Base-by-base conservation (phyloP, 2,888 invertebrate genomes). In the Drosophila suboccidentalis region DNA sequence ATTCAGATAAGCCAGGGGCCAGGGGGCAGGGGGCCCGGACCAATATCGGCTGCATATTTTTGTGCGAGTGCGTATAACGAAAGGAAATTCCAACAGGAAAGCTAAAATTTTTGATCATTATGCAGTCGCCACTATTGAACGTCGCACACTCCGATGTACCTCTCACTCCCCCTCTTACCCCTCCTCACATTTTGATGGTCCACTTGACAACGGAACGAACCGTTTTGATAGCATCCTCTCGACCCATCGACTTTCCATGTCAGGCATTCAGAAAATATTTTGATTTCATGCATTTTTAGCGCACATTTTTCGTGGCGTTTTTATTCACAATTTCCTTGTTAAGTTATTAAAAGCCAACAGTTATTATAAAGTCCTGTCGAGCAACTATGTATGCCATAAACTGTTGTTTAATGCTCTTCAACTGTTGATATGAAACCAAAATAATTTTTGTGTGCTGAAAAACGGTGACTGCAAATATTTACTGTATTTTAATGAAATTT, bases 71-170 rank as follows among this genome's bases (percentile, higher is more conserved):
- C 22, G 38, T 17, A 55, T 22, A 41, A 44, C 34, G 57, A 49
- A 15, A 44, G 43, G 5, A 62, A 53, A 75, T 76, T 59, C 58
- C 61, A 58, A 62, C 50, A 38, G 17, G 22, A 32, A 46, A 50
- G 53, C 15, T 60, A 49, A 69, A 65, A 77, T 58, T 53, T 78
- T 74, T 77, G 51, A 69, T 69, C 53, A 71, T 71, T 66, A 70
- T 70, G 61, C 60, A 61, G 44, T 34, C 26, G 53, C 10, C 15
- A 11, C 11, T 46, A 26, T 36, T 22, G n/a, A 13, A 32, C 32
- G 32, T 10, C 3, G 3, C 13, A 0, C 13, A 13, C 36, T 13
- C n/a, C 29, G 4, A n/a, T 17, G 22, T 17, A 1, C 3, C 39
- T 5, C 32, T 5, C 59, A 2, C 4, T 8, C 13, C 11, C 10